These are phyloP conservation scores for Cynodonichthys magdalenae DNA, from an alignment of 2,797 vertebrate genomes.

Conservation along the genomic window DNA sequence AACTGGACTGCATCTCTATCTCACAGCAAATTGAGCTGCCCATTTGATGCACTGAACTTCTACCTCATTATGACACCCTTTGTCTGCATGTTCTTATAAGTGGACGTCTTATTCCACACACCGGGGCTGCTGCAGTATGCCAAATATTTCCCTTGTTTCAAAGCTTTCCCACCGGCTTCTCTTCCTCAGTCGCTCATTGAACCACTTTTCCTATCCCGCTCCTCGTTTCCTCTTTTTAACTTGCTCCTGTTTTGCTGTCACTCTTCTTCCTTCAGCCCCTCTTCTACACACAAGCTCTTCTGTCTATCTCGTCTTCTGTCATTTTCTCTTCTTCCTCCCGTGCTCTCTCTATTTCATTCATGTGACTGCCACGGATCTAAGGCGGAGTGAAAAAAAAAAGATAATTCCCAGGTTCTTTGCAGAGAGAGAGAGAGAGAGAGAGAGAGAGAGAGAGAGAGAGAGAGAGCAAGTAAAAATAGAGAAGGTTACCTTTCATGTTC, in stretches of 20 bases:
- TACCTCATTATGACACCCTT: slow-evolving; percentile 46
- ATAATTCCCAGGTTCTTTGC: slow-evolving; percentile 72
- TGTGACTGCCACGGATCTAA: slow-evolving; percentile 48
- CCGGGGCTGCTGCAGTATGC: slow-evolving; percentile 14
- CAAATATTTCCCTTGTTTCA: slow-evolving; percentile 44
- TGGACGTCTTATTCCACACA: slow-evolving; percentile 30
- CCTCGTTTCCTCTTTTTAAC: slow-evolving; percentile 39
- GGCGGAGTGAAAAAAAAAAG: slow-evolving; percentile 40
- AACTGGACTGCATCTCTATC: slow-evolving; percentile 11
- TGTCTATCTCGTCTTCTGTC: slow-evolving; percentile 42
- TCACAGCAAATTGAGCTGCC: slow-evolving; percentile 27
- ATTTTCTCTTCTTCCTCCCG: slow-evolving; percentile 32
- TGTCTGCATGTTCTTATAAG: slow-evolving; percentile 43
- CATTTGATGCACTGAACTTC: slow-evolving; percentile 19
- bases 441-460: slow-evolving; percentile 38
- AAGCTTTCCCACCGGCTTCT: slow-evolving; percentile 19
- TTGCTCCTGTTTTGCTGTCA: slow-evolving; percentile 51
- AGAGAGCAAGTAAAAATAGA: slow-evolving; percentile 71
- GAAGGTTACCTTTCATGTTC: slow-evolving; percentile 80
- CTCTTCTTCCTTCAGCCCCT: slow-evolving; percentile 41
- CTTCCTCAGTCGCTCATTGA: slow-evolving; percentile 9
- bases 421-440: slow-evolving; percentile 51
- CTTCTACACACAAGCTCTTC: slow-evolving; percentile 53
- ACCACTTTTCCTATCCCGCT: background rate
- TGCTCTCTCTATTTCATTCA: slow-evolving; percentile 57